phyloP scores from a whole-genome alignment of 2,888 invertebrate species.

The Dorcus parallelipipedus region DNA sequence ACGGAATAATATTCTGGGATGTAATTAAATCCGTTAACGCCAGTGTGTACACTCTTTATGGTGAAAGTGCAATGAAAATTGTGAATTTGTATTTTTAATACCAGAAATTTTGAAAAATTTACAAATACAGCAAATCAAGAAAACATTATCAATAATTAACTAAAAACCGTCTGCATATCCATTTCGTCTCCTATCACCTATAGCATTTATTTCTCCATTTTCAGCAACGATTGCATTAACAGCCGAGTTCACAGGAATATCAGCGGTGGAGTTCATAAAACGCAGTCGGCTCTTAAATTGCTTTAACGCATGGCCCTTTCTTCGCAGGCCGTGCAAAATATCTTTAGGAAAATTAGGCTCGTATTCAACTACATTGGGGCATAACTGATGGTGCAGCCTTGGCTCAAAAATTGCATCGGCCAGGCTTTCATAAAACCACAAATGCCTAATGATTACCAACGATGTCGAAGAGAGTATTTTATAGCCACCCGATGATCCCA shows the following conservation, averaged over 20 bases:
- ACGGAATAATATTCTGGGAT: no score
- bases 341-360: slow-evolving; percentile 57
- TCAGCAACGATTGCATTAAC: slow-evolving; percentile 24
- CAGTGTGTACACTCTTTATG: no score
- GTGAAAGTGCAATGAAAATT: neutral
- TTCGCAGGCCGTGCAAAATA: slow-evolving; percentile 17
- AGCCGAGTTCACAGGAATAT: slow-evolving; percentile 22
- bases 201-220: slow-evolving; percentile 19
- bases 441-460: slow-evolving; percentile 61
- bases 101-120: neutral
- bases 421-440: slow-evolving; percentile 64
- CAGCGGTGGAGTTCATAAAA: slow-evolving; percentile 3
- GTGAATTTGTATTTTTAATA: slow-evolving; percentile 2
- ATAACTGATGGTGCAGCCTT: slow-evolving; percentile 84
- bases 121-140: neutral
- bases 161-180: slow-evolving; percentile 20
- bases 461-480: slow-evolving; percentile 79
- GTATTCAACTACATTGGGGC: slow-evolving; percentile 69
- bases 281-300: slow-evolving; percentile 6
- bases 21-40: no score
- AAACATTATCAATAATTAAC: neutral
- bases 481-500: slow-evolving; percentile 84
- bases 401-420: slow-evolving; percentile 65
- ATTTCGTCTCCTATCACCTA: slow-evolving; percentile 22
- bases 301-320: slow-evolving; percentile 19